These are phyloP conservation scores for Carcina quercana DNA, from an alignment of 2,888 invertebrate species.

Conservation along the genomic window DNA sequence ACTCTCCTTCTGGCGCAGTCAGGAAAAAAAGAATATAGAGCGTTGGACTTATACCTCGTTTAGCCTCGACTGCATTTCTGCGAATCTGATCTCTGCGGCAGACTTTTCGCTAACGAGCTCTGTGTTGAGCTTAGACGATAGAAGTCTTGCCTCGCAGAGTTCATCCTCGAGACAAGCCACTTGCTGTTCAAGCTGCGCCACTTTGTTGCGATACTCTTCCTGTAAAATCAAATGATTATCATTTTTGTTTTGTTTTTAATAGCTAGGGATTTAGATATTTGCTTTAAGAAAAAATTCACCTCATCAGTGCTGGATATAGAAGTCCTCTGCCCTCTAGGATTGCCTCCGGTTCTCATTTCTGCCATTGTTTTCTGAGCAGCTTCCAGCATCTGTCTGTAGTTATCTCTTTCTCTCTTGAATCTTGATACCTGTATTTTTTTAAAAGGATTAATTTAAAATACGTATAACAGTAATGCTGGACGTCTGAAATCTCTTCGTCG, in stretches of 20 bases:
- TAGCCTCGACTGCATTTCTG: conserved; percentile 91
- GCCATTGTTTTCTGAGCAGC: conserved; percentile 89
- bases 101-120: conserved; percentile 93
- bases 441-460: background rate
- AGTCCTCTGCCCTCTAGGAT: conserved; percentile 65
- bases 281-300: conserved; percentile 47
- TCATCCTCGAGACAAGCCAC: conserved; percentile 91
- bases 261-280: background rate
- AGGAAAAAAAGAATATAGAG: no score
- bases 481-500: no score
- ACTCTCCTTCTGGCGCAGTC: no score
- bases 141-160: conserved; percentile 86
- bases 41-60: no score
- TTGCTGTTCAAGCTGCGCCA: conserved; percentile 86
- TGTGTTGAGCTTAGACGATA: conserved; percentile 88
- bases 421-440: conserved; percentile 67
- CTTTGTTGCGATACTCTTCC: conserved; percentile 82
- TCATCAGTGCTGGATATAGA: conserved; percentile 85
- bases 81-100: conserved; percentile 87
- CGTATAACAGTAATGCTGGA: no score
- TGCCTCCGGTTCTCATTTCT: conserved; percentile 79
- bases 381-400: conserved; percentile 92
- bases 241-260: no score
- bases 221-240: conserved; percentile 25
- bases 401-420: conserved; percentile 91